Evolutionary conservation across 1,140 invertebrate species (phyloP).

Genomic region (Popillia japonica): DNA sequence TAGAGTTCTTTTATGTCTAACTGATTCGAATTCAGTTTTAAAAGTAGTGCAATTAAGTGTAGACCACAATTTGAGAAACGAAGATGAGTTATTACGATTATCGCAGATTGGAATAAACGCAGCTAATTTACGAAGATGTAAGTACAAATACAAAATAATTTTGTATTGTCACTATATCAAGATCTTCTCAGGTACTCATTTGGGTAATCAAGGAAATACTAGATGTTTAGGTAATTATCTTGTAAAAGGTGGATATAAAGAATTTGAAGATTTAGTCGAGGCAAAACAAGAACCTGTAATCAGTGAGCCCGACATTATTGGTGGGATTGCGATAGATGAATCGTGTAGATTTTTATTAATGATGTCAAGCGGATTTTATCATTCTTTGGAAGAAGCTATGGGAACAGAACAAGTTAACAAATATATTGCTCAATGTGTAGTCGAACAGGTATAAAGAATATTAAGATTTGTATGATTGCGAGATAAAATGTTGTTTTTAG

Average conservation of each 20-base stretch:
- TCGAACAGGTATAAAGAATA: slow-evolving; percentile 69
- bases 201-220: slow-evolving; percentile 78
- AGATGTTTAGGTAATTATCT: slow-evolving; percentile 90
- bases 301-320: slow-evolving; percentile 83
- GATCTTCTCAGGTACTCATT: slow-evolving; percentile 63
- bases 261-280: slow-evolving; percentile 75
- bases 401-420: slow-evolving; percentile 82
- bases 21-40: slow-evolving; percentile 81
- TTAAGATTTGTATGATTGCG: neutral
- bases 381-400: slow-evolving; percentile 82
- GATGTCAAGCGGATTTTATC: slow-evolving; percentile 86
- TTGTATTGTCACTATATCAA: neutral
- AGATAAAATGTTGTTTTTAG: slow-evolving; percentile 60
- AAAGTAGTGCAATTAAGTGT: slow-evolving; percentile 82
- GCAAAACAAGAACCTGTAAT: slow-evolving; percentile 82
- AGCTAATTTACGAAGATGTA: slow-evolving; percentile 70
- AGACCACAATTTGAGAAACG: slow-evolving; percentile 85
- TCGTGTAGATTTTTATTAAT: slow-evolving; percentile 85
- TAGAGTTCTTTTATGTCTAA: slow-evolving; percentile 82
- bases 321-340: slow-evolving; percentile 80
- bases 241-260: slow-evolving; percentile 86
- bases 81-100: slow-evolving; percentile 81
- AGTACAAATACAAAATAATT: slow-evolving; percentile 40
- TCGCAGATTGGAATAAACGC: slow-evolving; percentile 75
- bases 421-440: slow-evolving; percentile 79